Conservation (phyloP, 2,113 vertebrate species). For the Thomomys bottae region DNA sequence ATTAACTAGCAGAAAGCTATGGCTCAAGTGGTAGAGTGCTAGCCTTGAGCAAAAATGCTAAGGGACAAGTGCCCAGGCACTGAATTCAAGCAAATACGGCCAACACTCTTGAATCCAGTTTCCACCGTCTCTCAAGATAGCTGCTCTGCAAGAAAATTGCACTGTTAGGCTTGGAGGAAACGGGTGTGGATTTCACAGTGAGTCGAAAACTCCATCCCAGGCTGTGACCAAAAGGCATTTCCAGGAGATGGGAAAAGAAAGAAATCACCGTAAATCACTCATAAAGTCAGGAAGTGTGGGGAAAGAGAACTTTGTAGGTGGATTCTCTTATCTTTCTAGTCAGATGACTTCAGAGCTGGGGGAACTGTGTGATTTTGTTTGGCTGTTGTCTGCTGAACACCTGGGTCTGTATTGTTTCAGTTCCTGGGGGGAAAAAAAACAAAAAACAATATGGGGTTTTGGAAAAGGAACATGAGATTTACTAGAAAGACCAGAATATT, state of each 20-base stretch:
- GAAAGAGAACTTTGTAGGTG: not conserved
- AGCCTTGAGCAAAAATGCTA: too few relatives aligned
- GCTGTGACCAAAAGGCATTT: constrained; percentile 32
- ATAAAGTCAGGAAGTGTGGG: not conserved
- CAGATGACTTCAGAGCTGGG: not conserved
- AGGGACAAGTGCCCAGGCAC: too few relatives aligned
- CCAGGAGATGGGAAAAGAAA: constrained; percentile 10
- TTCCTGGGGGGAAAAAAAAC: not conserved
- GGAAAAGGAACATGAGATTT: not conserved
- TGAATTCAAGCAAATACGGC: not conserved
- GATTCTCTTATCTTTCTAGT: constrained; percentile 3
- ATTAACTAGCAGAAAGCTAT: too few relatives aligned
- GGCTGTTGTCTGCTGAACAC: constrained; percentile 43
- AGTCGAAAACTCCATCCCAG: constrained; percentile 24
- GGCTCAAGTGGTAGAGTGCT: too few relatives aligned
- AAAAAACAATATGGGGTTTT: not conserved
- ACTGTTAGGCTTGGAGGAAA: constrained; percentile 51
- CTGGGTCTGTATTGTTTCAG: constrained; percentile 41
- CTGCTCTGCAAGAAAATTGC: not conserved
- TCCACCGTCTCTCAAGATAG: not conserved
- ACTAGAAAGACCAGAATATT: constrained; percentile 9
- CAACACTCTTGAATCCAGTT: constrained; percentile 15
- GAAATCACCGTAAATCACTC: not conserved
- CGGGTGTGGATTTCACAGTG: constrained; percentile 14
- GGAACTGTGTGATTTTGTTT: constrained; percentile 33